A percentile compares a stretch with the other conserved stretches of the same genome.
These are phyloP conservation scores for Sebastes itinus DNA, from an alignment of 2,797 vertebrate genomes.

Conservation along the genomic window DNA sequence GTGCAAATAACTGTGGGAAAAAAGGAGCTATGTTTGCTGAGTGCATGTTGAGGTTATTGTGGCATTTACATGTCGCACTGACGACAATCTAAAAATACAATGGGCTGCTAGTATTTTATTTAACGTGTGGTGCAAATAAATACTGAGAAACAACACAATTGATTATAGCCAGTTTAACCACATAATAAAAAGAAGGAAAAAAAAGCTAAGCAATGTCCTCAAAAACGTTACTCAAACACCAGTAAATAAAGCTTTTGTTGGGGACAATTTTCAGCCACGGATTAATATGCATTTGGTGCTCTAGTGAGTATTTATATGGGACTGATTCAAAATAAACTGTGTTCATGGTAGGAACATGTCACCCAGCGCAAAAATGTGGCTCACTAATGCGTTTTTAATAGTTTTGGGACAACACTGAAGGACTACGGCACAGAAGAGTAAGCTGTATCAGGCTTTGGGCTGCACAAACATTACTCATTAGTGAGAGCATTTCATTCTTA, in stretches of 20 bases:
- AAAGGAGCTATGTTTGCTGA: neutral
- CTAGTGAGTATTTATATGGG: neutral
- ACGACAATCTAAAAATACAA: neutral
- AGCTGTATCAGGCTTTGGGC: neutral
- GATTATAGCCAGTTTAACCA: neutral
- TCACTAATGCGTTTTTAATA: neutral
- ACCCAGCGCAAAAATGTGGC: no score
- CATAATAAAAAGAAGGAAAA: neutral
- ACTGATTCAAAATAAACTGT: slow-evolving; percentile 4
- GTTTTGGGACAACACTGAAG: neutral
- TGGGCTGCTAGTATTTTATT: neutral
- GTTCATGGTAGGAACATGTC: neutral
- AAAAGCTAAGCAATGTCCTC: no score
- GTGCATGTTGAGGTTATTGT: slow-evolving; percentile 10
- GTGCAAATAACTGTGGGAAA: neutral
- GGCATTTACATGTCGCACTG: neutral
- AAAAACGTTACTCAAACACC: neutral
- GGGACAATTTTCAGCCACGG: neutral
- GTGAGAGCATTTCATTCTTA: neutral
- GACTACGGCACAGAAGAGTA: neutral
- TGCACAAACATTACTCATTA: neutral
- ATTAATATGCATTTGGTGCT: neutral
- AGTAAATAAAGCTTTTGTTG: neutral
- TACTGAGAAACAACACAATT: neutral
- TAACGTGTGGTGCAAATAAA: neutral